Evolutionary conservation across 2,113 vertebrate genomes (phyloP), one percentile per base, ranked within the genome.

Genomic region (Zapus hudsonius): DNA sequence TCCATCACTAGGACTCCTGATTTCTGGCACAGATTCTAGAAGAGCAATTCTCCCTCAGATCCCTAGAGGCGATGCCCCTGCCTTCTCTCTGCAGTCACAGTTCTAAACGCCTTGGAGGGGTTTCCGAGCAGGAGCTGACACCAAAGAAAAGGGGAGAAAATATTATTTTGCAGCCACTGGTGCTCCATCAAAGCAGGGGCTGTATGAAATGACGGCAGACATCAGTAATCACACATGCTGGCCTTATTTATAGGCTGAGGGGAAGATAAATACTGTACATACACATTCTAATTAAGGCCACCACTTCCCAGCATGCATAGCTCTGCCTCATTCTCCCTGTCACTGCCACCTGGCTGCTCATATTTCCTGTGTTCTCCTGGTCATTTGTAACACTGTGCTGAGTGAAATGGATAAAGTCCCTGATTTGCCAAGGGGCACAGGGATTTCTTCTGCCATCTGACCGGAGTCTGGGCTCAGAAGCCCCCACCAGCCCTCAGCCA

Each of bases 171-270:
- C 85, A 94, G 87, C 64, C 89, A 66, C 47, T n/a, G n/a, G 93
- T 96, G 47, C 87, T 97, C 82, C 84, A 91, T 97, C 95, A 97
- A 92, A 93, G 74, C 73, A 89, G 63, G 89, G 89, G 67, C 94
- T 93, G 87, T 95, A 94, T 4, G 61, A 91, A 91, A 82, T 94
- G 94, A 96, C 8, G 47, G 96, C 91, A 94, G 94, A 91, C 87
- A 95, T 96, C 92, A 96, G 93, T 95, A 95, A 95, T 91, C 17
- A 4, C 94, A 80, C 29, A 87, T n/a, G 2, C 69, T 79, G n/a
- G 89, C 69, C 94, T 97, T 96, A 96, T 96, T 97, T 97, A 96
- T 96, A 90, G 89, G 90, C 89, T 47, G 81, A 76, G 84, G 42
- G 84, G 87, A 91, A 95, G 94, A 94, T 95, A 96, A 96, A 96